These are phyloP conservation scores for Stomorhina lunata DNA, from an alignment of 2,888 invertebrate species.

Conservation along the genomic window DNA sequence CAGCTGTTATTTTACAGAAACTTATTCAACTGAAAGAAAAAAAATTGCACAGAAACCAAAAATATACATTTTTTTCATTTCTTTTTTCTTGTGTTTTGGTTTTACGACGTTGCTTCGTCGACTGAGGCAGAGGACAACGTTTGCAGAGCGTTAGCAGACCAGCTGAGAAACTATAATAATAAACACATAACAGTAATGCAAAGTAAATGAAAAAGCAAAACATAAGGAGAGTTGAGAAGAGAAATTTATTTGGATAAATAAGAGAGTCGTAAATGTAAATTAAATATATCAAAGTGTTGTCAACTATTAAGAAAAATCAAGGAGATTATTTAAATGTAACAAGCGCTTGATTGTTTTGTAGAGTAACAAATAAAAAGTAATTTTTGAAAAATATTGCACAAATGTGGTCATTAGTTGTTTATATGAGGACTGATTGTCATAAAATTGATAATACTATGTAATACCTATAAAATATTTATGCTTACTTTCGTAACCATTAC, in stretches of 20 bases:
- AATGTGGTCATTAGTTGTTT: too few relatives aligned
- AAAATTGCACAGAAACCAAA: conserved; percentile 11
- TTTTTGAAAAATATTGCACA: too few relatives aligned
- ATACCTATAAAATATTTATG: too few relatives aligned
- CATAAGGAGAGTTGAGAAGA: not conserved
- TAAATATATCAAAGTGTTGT: too few relatives aligned
- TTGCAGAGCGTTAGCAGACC: conserved; percentile 43
- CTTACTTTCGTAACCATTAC: too few relatives aligned
- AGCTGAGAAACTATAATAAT: conserved; percentile 24
- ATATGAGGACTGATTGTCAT: too few relatives aligned
- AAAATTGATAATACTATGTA: too few relatives aligned
- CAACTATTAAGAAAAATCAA: too few relatives aligned
- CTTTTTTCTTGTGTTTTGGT: not conserved
- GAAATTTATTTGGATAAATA: not conserved
- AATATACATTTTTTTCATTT: not conserved
- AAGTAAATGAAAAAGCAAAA: conserved; percentile 34
- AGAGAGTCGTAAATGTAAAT: not conserved
- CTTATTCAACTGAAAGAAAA: not conserved
- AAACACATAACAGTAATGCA: conserved; percentile 36
- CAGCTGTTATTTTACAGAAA: conserved; percentile 68
- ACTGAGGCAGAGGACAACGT: not conserved
- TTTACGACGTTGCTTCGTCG: not conserved
- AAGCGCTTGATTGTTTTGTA: too few relatives aligned
- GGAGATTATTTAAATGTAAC: too few relatives aligned
- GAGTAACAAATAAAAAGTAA: too few relatives aligned